phyloP scores from a whole-genome alignment of 2,797 vertebrate genomes.

The Gastrophryne carolinensis region DNA sequence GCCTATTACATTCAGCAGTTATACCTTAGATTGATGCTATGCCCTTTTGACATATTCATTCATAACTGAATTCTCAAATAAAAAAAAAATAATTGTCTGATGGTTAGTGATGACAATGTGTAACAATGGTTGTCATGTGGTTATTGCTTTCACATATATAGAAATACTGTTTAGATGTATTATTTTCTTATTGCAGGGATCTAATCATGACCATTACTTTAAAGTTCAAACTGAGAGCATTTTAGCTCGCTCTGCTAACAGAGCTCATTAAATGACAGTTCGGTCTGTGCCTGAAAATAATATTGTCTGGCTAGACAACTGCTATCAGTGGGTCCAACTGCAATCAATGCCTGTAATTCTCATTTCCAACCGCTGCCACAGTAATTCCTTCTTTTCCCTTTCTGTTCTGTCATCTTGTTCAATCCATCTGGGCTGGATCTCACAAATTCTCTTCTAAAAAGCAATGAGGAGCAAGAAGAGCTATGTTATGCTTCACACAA shows the following conservation, averaged over 20 bases:
- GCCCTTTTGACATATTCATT: too few species aligned
- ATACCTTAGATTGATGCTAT: too few species aligned
- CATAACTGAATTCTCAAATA: too few species aligned
- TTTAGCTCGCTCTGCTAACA: not conserved
- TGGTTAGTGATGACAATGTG: too few species aligned
- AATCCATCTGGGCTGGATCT: not conserved
- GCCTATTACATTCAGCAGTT: too few species aligned
- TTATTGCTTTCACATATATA: too few species aligned
- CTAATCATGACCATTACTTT: conserved; percentile 5
- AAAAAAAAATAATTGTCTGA: too few species aligned
- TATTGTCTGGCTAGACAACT: not conserved
- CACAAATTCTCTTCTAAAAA: not conserved
- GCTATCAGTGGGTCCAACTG: not conserved
- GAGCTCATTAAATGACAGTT: conserved; percentile 1
- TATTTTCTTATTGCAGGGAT: not conserved
- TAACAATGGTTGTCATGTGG: not conserved
- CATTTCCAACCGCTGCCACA: not conserved
- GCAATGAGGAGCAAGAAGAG: too few species aligned
- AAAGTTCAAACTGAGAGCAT: not conserved
- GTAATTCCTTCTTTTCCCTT: not conserved
- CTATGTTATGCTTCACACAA: not conserved
- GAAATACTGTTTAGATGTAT: conserved; percentile 1
- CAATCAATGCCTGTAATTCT: conserved; percentile 1
- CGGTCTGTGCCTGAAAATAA: not conserved
- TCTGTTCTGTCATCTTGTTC: not conserved